phyloP scores from a whole-genome alignment of 2,113 vertebrate species.

The Trinectes maculatus region DNA sequence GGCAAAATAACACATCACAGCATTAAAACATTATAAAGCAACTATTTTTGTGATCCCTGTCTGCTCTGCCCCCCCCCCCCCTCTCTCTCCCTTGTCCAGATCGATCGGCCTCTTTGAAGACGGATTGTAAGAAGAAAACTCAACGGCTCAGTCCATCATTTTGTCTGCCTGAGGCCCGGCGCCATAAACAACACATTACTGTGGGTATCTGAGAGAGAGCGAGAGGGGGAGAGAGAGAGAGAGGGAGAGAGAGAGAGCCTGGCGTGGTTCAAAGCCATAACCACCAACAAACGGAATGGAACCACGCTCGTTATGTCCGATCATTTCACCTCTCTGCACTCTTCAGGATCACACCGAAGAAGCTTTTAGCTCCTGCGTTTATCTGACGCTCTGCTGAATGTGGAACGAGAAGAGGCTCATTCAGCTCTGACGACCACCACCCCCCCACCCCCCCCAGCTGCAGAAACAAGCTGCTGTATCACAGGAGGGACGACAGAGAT shows the following conservation, averaged over 20 bases:
- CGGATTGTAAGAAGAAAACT: conserved; percentile 69
- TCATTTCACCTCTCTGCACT: conserved; percentile 34
- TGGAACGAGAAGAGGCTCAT: conserved; percentile 31
- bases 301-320: conserved; percentile 48
- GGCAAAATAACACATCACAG: conserved; percentile 65
- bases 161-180: conserved; percentile 61
- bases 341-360: conserved; percentile 35
- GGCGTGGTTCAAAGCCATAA: conserved; percentile 59
- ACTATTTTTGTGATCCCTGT: conserved; percentile 49
- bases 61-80: neutral
- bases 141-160: conserved; percentile 68
- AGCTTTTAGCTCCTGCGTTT: conserved; percentile 47
- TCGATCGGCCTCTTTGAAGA: conserved; percentile 75
- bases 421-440: no score
- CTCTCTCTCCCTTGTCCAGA: conserved; percentile 53
- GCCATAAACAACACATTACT: conserved; percentile 72
- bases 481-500: neutral
- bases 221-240: no score
- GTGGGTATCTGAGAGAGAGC: conserved; percentile 53
- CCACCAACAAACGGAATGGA: conserved; percentile 67
- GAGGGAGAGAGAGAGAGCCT: no score
- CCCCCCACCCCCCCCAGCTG: neutral
- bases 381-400: conserved; percentile 33
- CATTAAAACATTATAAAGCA: conserved; percentile 67
- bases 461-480: conserved; percentile 17